A percentile compares a stretch with the other conserved stretches of the same genome.
These are phyloP conservation scores for Sminthurides bifidus DNA, from an alignment of 1,140 invertebrate genomes.

Conservation along the genomic window DNA sequence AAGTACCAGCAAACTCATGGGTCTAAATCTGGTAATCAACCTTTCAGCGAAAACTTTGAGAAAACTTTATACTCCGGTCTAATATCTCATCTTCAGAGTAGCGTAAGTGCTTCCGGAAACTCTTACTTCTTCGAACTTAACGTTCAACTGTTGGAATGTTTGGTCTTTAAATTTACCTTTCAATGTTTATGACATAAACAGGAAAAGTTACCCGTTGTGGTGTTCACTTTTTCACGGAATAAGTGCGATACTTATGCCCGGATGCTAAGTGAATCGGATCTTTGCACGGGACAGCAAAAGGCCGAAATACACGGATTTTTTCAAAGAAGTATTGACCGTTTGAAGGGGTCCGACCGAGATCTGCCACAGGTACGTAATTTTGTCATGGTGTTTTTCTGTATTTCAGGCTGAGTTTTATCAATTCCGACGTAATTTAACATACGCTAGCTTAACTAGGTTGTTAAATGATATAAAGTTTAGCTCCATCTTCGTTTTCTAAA, in stretches of 20 bases:
- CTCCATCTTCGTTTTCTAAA: no score
- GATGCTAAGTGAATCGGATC: slow-evolving; percentile 54
- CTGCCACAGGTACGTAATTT: slow-evolving; percentile 86
- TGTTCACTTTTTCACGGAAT: slow-evolving; percentile 86
- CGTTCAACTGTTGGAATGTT: not conserved
- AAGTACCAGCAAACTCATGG: slow-evolving; percentile 47
- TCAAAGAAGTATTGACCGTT: slow-evolving; percentile 59
- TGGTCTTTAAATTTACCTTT: not conserved
- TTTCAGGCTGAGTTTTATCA: no score
- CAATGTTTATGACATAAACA: slow-evolving; percentile 33
- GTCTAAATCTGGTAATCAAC: slow-evolving; percentile 40
- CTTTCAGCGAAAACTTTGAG: slow-evolving; percentile 43
- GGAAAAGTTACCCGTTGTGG: slow-evolving; percentile 81
- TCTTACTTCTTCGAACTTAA: not conserved
- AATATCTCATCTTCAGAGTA: slow-evolving; percentile 60
- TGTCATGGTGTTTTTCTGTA: no score
- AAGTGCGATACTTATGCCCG: slow-evolving; percentile 69
- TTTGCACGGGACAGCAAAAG: slow-evolving; percentile 75
- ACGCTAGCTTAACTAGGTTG: no score
- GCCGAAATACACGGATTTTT: slow-evolving; percentile 71
- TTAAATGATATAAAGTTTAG: no score
- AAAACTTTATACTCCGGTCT: slow-evolving; percentile 75
- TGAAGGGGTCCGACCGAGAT: slow-evolving; percentile 73
- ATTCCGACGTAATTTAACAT: no score
- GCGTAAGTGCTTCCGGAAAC: slow-evolving; percentile 16